Percentiles rank a stretch among this genome's conserved stretches.
These are phyloP conservation scores for Coranthus polyacanthus DNA, from an alignment of 2,797 vertebrate genomes.

Conservation along the genomic window DNA sequence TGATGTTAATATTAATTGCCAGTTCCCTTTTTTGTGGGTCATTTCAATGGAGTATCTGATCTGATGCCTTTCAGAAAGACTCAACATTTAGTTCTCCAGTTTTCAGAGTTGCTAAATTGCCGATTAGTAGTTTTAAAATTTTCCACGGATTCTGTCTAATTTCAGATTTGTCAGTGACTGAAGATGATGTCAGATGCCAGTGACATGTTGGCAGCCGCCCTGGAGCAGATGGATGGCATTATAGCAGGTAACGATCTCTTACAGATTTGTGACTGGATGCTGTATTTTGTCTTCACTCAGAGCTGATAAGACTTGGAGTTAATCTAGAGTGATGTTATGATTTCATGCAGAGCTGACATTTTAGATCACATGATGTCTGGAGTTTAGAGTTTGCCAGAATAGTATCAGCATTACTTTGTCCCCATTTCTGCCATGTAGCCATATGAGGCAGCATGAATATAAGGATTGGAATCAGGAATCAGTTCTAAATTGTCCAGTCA, in stretches of 20 bases:
- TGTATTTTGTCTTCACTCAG: background rate
- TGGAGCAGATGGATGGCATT: constrained; percentile 98
- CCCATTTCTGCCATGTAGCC: constrained; percentile 28
- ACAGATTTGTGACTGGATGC: background rate
- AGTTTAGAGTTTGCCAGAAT: constrained; percentile 21
- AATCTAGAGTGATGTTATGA: background rate
- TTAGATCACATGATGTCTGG: constrained; percentile 53
- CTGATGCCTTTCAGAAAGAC: background rate
- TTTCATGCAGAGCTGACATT: constrained; percentile 69
- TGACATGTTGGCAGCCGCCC: constrained; percentile 94
- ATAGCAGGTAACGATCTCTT: constrained; percentile 88
- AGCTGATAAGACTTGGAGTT: background rate
- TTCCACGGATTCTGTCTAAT: constrained; percentile 3
- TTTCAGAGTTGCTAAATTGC: background rate
- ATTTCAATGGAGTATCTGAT: background rate
- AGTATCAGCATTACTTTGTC: constrained; percentile 32
- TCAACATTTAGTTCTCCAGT: background rate
- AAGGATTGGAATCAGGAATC: no score
- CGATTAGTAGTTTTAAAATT: background rate
- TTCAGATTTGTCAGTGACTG: constrained; percentile 58
- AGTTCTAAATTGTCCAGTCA: no score
- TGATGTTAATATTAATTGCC: background rate
- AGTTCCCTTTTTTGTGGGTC: no score
- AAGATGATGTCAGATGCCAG: constrained; percentile 97
- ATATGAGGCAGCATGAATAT: background rate